Evolutionary conservation across 1,140 invertebrate species (phyloP), one percentile per base, ranked within the genome.

Genomic region (Trachelipus rathkii): DNA sequence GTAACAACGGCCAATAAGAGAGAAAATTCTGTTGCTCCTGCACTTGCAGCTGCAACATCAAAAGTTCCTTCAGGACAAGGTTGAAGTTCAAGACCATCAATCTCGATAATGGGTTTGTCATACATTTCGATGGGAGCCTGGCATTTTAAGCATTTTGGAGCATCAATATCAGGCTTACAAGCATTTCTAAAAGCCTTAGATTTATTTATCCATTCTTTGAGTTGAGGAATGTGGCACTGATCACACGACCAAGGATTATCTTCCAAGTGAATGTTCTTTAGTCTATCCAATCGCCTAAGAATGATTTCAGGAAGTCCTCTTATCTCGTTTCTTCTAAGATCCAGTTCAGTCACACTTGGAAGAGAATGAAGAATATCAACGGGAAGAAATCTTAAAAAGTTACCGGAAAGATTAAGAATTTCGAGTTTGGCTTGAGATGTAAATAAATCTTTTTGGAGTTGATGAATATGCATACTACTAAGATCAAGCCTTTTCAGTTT

Each of bases 381-480:
- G 4, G 87, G 86, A 78, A 92, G 77, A 23, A 84, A 77, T 74
- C 90, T 82, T 85, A 88, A 71, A 86, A 87, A 81, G 81, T 87
- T 88, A 69, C 86, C 85, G n/a, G 88, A 87, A 46, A 89, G 82
- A 83, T 89, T 89, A 71, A 88, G 83, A 81, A 86, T 86, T 73
- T 84, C 84, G 21, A 89, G 81, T 33, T 88, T 84, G 74, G 87
- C 84, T 72, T 88, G 86, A 21, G 86, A 85, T 0, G 86, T 83
- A 81, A 93, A 91, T 60, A 91, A 89, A 76, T 88, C 87, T 23
- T 89, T 87, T 44, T 90, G 89, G 77, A 93, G 86, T 83, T 91
- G 89, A n/a, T 89, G 90, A 67, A 94, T 85, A 71, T 90, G 86
- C 83, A 93, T 93, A 78, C 89, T 87, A 44, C 90, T 88, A 67